A percentile compares a stretch with the other conserved stretches of the same genome.
These are phyloP conservation scores for Volucella inflata DNA, from an alignment of 2,888 invertebrate genomes.

Conservation along the genomic window DNA sequence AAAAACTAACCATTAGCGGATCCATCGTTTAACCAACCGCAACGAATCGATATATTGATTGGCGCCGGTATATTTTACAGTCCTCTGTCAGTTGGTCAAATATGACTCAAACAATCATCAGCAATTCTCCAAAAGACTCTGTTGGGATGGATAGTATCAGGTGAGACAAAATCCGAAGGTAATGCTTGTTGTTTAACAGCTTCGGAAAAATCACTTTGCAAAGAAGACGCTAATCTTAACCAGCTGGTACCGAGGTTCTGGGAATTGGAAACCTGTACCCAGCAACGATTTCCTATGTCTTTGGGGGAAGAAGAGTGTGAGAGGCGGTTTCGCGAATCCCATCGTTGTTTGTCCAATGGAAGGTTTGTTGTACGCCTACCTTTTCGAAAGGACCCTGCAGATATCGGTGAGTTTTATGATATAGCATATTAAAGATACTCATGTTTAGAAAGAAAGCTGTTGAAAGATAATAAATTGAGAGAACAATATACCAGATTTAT, in stretches of 20 bases:
- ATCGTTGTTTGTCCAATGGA: background rate
- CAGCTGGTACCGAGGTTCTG: constrained; percentile 19
- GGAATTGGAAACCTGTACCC: constrained; percentile 18
- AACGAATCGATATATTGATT: background rate
- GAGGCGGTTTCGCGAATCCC: background rate
- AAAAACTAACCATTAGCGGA: too few relatives aligned
- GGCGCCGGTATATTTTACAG: too few relatives aligned
- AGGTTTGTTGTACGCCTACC: background rate
- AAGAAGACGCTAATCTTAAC: constrained; percentile 6
- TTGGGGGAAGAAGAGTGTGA: background rate
- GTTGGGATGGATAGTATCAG: too few relatives aligned
- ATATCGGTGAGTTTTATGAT: constrained; percentile 7
- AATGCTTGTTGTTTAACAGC: too few relatives aligned
- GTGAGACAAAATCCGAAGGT: too few relatives aligned
- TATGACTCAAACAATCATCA: constrained; percentile 1
- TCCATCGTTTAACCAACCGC: background rate
- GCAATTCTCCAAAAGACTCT: too few relatives aligned
- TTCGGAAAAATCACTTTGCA: background rate
- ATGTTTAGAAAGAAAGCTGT: background rate
- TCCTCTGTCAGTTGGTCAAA: constrained; percentile 23
- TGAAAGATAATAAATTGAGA: background rate
- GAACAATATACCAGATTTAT: background rate
- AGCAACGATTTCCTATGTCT: background rate
- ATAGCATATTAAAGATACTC: background rate
- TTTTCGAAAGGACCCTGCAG: background rate